phyloP scores from a whole-genome alignment of 2,888 invertebrate species.

The Sinopyrophorus schimmeli region DNA sequence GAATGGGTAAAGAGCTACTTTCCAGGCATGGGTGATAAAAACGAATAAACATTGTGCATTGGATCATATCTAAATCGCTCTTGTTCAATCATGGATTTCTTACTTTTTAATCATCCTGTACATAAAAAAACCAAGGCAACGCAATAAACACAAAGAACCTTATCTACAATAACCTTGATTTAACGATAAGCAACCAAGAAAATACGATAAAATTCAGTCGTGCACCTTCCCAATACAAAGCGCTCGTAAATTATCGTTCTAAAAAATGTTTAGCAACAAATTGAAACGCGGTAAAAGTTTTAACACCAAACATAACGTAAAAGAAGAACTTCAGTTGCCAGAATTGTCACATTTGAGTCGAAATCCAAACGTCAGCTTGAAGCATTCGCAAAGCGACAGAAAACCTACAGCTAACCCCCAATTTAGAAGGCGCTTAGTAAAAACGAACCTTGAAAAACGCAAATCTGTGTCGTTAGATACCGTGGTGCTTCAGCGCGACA shows the following conservation, averaged over 20 bases:
- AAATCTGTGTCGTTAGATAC: conserved; percentile 27
- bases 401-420: conserved; percentile 1
- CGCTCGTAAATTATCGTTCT: background rate
- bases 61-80: no score
- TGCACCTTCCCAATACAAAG: conserved; percentile 8
- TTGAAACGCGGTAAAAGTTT: conserved; percentile 25
- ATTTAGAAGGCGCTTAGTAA: conserved; percentile 3
- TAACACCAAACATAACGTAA: conserved; percentile 7
- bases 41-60: no score
- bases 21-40: no score
- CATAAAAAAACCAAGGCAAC: no score
- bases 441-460: conserved; percentile 22
- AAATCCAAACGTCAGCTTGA: conserved; percentile 6
- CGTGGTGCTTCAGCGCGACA: conserved; percentile 6
- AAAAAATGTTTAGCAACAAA: conserved; percentile 22
- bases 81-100: no score
- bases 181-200: conserved; percentile 8
- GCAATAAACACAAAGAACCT: background rate
- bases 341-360: conserved; percentile 21
- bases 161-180: conserved; percentile 12
- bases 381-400: conserved; percentile 11
- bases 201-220: conserved; percentile 11
- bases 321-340: conserved; percentile 6
- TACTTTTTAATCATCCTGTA: no score
- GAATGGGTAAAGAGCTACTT: no score